A percentile compares a stretch with the other conserved stretches of the same genome.
These are phyloP conservation scores for Chionodraco myersi DNA, from an alignment of 2,113 vertebrate genomes.

Conservation along the genomic window DNA sequence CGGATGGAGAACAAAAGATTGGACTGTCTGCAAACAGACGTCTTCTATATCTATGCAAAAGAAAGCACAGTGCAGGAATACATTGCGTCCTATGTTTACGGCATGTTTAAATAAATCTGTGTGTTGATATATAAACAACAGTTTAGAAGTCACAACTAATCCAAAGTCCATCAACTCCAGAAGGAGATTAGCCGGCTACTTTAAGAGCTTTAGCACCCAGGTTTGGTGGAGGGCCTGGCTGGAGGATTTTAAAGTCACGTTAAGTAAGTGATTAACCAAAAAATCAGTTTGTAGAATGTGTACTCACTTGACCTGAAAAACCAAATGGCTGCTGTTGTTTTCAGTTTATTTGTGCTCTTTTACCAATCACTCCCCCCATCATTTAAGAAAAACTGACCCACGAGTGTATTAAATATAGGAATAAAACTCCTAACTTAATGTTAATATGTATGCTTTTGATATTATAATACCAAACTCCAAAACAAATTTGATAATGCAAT, in stretches of 20 bases:
- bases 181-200: slow-evolving; percentile 12
- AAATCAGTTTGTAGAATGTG: not conserved
- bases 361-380: too few species aligned
- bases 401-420: too few species aligned
- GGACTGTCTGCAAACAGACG: too few species aligned
- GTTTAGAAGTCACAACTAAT: not conserved
- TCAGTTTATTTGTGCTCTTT: not conserved
- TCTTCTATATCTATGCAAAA: too few species aligned
- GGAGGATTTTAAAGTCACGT: too few species aligned
- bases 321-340: not conserved
- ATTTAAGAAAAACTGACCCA: too few species aligned
- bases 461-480: too few species aligned
- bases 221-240: slow-evolving; percentile 16
- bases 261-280: too few species aligned
- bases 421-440: too few species aligned
- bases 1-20: too few species aligned
- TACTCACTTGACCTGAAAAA: not conserved
- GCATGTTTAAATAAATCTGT: not conserved
- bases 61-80: not conserved
- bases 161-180: slow-evolving; percentile 31
- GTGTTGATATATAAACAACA: not conserved
- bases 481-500: too few species aligned
- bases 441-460: too few species aligned
- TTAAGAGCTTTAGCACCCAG: slow-evolving; percentile 8
- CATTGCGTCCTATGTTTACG: not conserved